Evolutionary conservation across 2,113 vertebrate species (phyloP), one percentile per base, ranked within the genome.

Genomic region (Melanotaenia duboulayi): DNA sequence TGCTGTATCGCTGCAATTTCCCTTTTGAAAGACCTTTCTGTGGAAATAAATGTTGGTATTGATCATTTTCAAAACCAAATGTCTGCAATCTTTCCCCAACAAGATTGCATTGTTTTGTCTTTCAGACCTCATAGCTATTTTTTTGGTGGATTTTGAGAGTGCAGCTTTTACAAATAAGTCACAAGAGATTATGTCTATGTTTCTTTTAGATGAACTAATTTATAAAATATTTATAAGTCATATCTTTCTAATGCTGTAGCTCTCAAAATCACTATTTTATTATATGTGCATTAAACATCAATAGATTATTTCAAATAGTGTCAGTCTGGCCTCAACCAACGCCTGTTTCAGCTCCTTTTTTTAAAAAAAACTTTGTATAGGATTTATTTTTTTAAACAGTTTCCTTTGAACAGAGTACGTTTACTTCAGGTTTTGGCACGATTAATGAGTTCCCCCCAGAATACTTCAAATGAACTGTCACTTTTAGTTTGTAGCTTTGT

Each of bases 1-100:
- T 19, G 52, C 81, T 79, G 71, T 32, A 65, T 83, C 59, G 28
- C 61, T 32, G 59, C 22, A 25, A 52, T 65, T 28, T 62, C 52
- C 64, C 76, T 48, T 73, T 74, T 65, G 28, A 28, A 39, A n/a
- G n/a, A 72, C 59, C 44, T 64, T 28, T 80, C 24, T 59, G 22
- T 66, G 22, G 19, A 52, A 39, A 51, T 11, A 44, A 44, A 63
- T 39, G 65, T 83, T 50, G 71, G 64, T 63, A 68, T 61, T 62
- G 56, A 74, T 87, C 22, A 35, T 54, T 80, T 42, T n/a, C 66
- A 14, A 65, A 69, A 51, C 17, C 28, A 28, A 9, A 35, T 3
- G 32, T 51, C 62, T 8, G 19, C 28, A 44, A 11, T 28, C 16
- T 52, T 9, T 35, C 32, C 39, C 24, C n/a, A 19, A 22, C 19